Evolutionary conservation across 2,888 invertebrate species (phyloP).

Genomic region (Lissocephala sabroskyi): DNA sequence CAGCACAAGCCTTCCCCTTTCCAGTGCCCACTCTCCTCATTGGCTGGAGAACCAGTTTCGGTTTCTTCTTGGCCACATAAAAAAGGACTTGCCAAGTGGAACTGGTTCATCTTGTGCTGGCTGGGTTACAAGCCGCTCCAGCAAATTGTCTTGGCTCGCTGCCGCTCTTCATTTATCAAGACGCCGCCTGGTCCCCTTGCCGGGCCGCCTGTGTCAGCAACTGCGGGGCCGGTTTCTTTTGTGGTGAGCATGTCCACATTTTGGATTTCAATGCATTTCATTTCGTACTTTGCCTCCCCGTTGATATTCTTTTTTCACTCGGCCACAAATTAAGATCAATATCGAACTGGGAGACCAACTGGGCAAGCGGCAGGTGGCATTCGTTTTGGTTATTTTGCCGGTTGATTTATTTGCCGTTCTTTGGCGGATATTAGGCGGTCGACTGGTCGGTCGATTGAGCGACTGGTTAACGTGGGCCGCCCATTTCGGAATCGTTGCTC

Average conservation of each 20-base stretch:
- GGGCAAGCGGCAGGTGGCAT: conserved; percentile 46
- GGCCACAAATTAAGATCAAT: conserved; percentile 51
- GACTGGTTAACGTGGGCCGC: too few relatives aligned
- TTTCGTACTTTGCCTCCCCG: conserved; percentile 13
- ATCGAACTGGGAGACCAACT: conserved; percentile 27
- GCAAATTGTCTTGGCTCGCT: conserved; percentile 30
- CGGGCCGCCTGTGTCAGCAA: too few relatives aligned
- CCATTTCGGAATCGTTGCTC: too few relatives aligned
- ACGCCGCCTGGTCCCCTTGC: conserved; percentile 15
- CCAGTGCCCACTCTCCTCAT: too few relatives aligned
- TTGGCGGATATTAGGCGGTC: conserved; percentile 23
- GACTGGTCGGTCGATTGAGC: too few relatives aligned
- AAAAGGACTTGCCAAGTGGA: conserved; percentile 26
- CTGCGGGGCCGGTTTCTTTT: conserved; percentile 4
- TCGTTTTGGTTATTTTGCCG: conserved; percentile 9
- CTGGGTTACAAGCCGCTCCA: conserved; percentile 17
- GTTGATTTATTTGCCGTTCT: conserved; percentile 46
- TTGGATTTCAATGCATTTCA: conserved; percentile 38
- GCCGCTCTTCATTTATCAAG: conserved; percentile 56
- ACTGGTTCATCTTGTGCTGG: conserved; percentile 8
- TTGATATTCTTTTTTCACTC: conserved; percentile 19
- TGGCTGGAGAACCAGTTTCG: conserved; percentile 1
- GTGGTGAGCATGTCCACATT: conserved; percentile 18
- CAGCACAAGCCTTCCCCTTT: too few relatives aligned
- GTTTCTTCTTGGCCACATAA: not conserved